A percentile compares a stretch with the other conserved stretches of the same genome.
These are phyloP conservation scores for Formicarius rufipectus DNA, from an alignment of 2,113 vertebrate genomes.

Conservation along the genomic window DNA sequence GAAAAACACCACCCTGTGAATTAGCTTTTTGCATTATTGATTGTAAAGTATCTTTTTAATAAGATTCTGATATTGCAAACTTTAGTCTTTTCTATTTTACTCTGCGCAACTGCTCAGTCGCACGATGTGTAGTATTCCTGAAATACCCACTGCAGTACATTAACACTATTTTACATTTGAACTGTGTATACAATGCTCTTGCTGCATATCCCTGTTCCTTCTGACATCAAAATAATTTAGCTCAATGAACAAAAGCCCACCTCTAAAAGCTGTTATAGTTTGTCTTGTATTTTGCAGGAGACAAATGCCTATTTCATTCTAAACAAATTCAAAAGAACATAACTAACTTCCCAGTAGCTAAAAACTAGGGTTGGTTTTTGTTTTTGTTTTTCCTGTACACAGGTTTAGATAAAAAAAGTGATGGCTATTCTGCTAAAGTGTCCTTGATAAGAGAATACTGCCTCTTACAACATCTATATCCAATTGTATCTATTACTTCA, in stretches of 20 bases:
- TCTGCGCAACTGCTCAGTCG: background rate
- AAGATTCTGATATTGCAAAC: conserved; percentile 65
- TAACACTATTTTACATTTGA: conserved; percentile 56
- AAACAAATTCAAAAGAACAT: conserved; percentile 60
- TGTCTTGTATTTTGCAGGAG: conserved; percentile 71
- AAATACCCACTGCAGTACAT: conserved; percentile 43
- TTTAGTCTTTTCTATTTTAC: conserved; percentile 47
- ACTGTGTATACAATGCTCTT: conserved; percentile 59
- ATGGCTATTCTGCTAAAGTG: conserved; percentile 67
- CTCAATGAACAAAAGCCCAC: conserved; percentile 22
- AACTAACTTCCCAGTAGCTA: background rate
- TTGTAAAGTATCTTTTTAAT: conserved; percentile 71
- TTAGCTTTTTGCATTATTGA: conserved; percentile 73
- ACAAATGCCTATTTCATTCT: conserved; percentile 69
- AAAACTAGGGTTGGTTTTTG: background rate
- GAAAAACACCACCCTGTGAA: conserved; percentile 75
- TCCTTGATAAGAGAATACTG: conserved; percentile 64
- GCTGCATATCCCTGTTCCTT: conserved; percentile 59
- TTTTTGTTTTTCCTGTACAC: conserved; percentile 10
- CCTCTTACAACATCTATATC: conserved; percentile 68
- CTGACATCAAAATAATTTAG: conserved; percentile 49
- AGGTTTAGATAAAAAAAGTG: conserved; percentile 59
- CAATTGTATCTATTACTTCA: conserved; percentile 43
- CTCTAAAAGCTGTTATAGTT: conserved; percentile 25
- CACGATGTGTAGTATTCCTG: conserved; percentile 29